phyloP scores from a whole-genome alignment of 2,888 invertebrate species.

The Stomorhina lunata region DNA sequence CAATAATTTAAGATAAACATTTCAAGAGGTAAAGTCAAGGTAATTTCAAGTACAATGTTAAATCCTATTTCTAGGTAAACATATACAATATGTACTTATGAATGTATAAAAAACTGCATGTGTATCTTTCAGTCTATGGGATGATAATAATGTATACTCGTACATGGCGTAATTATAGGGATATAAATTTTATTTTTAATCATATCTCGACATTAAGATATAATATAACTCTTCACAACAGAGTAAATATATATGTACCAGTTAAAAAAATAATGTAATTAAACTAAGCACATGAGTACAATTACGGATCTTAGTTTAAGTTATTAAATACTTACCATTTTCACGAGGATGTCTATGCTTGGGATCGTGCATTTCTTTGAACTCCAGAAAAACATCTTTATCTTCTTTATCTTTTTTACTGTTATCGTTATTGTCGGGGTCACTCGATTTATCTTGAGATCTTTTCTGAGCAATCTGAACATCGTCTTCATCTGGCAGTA shows the following conservation, averaged over 20 bases:
- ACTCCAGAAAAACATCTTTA: slow-evolving; percentile 67
- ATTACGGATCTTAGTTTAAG: too few species aligned
- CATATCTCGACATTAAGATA: neutral
- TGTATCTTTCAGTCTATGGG: too few species aligned
- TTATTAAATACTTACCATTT: slow-evolving; percentile 75
- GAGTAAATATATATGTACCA: neutral
- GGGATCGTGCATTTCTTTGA: slow-evolving; percentile 79
- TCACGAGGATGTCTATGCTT: slow-evolving; percentile 78
- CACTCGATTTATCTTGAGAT: neutral
- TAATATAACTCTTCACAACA: neutral
- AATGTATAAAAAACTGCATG: too few species aligned
- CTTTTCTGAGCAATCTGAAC: slow-evolving; percentile 59
- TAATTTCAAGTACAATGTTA: slow-evolving; percentile 26
- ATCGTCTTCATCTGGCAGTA: slow-evolving; percentile 63
- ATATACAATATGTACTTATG: neutral
- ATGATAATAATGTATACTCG: neutral
- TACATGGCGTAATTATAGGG: too few species aligned
- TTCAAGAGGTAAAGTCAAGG: slow-evolving; percentile 49
- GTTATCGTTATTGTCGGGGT: slow-evolving; percentile 33
- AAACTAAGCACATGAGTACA: neutral
- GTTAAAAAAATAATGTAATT: neutral
- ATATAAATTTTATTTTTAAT: neutral
- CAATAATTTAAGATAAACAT: slow-evolving; percentile 32
- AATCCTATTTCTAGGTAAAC: neutral
- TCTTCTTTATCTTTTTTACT: slow-evolving; percentile 52